phyloP scores from a whole-genome alignment of 2,113 vertebrate genomes.

The Megalops atlanticus region DNA sequence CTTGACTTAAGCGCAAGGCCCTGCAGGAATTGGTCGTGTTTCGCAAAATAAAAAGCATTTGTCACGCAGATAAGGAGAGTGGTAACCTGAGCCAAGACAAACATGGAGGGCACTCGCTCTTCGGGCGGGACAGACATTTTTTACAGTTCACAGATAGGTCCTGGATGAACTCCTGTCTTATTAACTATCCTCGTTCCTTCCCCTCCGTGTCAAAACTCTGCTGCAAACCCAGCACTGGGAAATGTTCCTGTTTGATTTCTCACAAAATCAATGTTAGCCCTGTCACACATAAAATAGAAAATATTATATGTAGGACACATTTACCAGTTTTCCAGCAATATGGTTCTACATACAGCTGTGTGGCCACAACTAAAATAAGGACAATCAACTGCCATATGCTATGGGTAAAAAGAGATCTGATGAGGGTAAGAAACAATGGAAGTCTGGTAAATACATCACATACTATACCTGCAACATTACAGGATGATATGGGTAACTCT shows the following conservation, averaged over 20 bases:
- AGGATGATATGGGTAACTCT: no score
- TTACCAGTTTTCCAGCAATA: no score
- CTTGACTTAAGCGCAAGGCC: conserved; percentile 11
- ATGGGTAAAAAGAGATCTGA: not conserved
- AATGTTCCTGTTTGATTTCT: not conserved
- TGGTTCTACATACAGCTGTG: not conserved
- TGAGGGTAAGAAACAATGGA: not conserved
- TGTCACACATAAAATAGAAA: conserved; percentile 1
- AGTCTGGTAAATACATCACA: no score
- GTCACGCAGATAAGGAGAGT: conserved; percentile 14
- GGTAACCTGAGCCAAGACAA: conserved; percentile 32
- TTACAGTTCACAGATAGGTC: conserved; percentile 22
- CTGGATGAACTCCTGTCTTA: conserved; percentile 1
- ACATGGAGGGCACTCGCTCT: conserved; percentile 25
- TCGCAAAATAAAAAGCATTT: conserved; percentile 29
- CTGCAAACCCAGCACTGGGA: not conserved
- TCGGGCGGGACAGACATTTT: conserved; percentile 30
- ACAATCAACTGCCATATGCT: not conserved
- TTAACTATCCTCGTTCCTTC: conserved; percentile 11
- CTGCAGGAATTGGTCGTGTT: conserved; percentile 13
- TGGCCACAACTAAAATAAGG: not conserved
- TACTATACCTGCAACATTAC: no score
- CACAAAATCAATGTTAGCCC: not conserved
- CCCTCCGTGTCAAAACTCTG: conserved; percentile 9
- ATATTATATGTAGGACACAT: not conserved